Conservation (phyloP, 2,888 invertebrate genomes). For the Drosophila koepferae region DNA sequence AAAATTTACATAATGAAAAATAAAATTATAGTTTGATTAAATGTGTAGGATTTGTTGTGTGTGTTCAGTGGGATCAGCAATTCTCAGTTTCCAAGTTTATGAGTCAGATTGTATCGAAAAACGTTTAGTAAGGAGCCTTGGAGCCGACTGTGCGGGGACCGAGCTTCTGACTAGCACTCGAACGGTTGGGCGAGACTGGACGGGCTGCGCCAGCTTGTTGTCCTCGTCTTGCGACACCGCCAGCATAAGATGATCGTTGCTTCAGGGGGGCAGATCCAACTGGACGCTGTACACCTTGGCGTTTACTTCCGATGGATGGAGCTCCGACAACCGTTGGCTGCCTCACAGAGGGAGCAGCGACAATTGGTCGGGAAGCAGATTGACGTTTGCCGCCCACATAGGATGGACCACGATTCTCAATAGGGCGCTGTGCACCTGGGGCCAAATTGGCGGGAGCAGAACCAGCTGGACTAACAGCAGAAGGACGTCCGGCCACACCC, state of each 20-base stretch:
- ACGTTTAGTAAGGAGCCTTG: slow-evolving; percentile 6
- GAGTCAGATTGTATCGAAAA: not conserved
- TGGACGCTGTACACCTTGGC: not conserved
- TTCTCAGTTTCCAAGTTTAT: not conserved
- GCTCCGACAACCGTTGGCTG: slow-evolving; percentile 1
- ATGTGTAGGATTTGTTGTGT: not conserved
- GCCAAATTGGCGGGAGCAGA: not conserved
- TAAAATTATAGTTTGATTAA: not conserved
- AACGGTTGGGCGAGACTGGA: not conserved
- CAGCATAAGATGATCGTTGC: not conserved
- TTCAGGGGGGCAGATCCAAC: not conserved
- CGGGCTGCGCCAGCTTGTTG: not conserved
- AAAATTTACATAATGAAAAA: not conserved
- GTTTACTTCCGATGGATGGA: slow-evolving; percentile 3
- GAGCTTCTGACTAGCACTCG: not conserved
- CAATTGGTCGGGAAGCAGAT: not conserved
- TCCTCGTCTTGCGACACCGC: not conserved
- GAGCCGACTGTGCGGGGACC: not conserved
- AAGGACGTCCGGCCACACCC: not conserved
- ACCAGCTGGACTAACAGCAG: not conserved
- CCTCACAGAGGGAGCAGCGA: not conserved
- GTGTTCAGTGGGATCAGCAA: not conserved
- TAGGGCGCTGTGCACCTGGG: not conserved
- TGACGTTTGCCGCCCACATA: not conserved
- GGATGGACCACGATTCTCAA: not conserved